Evolutionary conservation across 2,113 vertebrate species (phyloP), one percentile per base, ranked within the genome.

Genomic region (Pycnonotus jocosus): DNA sequence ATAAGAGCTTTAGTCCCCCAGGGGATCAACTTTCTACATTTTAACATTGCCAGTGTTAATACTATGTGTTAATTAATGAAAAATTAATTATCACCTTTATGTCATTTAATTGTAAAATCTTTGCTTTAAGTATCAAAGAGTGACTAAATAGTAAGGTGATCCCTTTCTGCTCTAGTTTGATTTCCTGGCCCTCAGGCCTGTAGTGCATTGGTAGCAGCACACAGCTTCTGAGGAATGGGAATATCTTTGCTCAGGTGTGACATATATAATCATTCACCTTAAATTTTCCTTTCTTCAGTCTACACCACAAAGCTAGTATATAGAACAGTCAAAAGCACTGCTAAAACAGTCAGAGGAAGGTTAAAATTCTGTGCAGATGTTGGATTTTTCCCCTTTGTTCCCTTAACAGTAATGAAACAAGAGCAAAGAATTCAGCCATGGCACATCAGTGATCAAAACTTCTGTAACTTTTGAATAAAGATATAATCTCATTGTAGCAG

Each of bases 171-270:
- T 82, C 14, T 88, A 28, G 31, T 85, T 92, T 80, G 93, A 70
- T 91, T 95, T 96, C 74, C 57, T 77, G 74, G 45, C 84, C 74
- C 73, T 89, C 65, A 58, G 81, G 95, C 61, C 79, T 87, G 53
- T 56, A 60, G n/a, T 79, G 69, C 51, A 13, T 35, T 92, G 81
- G 87, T 90, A 91, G 78, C 50, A 94, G 71, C 58, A 70, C 48
- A 91, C 23, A 85, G 10, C 42, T 87, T 71, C 53, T 90, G 54
- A 38, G 45, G 30, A 95, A 47, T 3, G 22, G 42, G 65, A 83
- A 2, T 92, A 47, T 79, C 62, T 93, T 79, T 91, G 65, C 83
- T 91, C 37, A 54, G 50, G 81, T 92, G 70, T 85, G 50, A 90
- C 22, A 60, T 14, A 13, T 73, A 5, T 85, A 51, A 80, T 90